Evolutionary conservation across 2,113 vertebrate species (phyloP).

Genomic region (Upupa epops): DNA sequence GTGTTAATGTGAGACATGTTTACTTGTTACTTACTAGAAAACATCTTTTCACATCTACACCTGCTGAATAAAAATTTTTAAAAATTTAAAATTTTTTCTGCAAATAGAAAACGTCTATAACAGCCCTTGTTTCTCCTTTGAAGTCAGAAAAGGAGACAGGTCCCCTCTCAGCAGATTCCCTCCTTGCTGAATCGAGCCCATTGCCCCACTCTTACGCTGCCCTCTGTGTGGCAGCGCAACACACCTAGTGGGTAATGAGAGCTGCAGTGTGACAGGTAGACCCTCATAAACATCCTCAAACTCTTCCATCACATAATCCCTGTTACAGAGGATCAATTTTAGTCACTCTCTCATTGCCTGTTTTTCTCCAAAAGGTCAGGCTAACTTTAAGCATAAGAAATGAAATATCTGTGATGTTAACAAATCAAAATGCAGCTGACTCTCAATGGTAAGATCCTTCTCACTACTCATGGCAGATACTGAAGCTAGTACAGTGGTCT

Average conservation of each 20-base stretch:
- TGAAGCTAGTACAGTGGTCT: background rate
- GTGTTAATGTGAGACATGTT: background rate
- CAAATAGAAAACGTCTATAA: background rate
- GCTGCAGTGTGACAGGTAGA: background rate
- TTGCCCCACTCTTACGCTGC: background rate
- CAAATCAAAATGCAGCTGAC: background rate
- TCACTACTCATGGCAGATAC: background rate
- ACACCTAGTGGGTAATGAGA: background rate
- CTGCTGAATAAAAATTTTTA: background rate
- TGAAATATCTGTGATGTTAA: background rate
- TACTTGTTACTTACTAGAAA: background rate
- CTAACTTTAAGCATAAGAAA: background rate
- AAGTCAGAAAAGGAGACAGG: background rate
- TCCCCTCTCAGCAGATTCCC: background rate
- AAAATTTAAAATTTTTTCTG: background rate
- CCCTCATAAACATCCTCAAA: background rate
- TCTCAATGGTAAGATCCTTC: background rate
- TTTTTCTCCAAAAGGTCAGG: background rate
- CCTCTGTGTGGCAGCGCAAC: background rate
- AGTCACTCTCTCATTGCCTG: background rate
- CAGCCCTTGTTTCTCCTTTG: background rate
- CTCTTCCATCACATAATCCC: background rate
- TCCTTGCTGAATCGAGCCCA: background rate
- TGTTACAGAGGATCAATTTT: background rate
- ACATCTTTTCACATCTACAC: background rate